Evolutionary conservation across 1,140 invertebrate species (phyloP).

Genomic region (Mamestra configurata): DNA sequence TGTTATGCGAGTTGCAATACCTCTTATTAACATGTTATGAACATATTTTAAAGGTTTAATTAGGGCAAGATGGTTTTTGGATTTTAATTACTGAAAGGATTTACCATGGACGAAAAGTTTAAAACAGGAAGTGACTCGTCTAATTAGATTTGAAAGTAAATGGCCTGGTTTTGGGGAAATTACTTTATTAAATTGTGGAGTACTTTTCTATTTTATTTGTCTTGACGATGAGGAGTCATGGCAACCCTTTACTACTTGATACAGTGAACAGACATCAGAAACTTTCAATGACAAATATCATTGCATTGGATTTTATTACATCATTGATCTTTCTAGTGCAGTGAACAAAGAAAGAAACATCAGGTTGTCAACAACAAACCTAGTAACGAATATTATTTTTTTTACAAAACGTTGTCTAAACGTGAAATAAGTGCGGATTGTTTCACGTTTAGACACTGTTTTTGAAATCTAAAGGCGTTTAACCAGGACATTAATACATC

Average conservation of each 20-base stretch:
- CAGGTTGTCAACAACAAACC: too few relatives aligned
- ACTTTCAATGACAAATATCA: too few relatives aligned
- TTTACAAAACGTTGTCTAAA: too few relatives aligned
- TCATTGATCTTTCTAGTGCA: too few relatives aligned
- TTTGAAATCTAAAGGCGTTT: background rate
- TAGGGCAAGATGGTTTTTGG: background rate
- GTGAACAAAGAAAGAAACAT: too few relatives aligned
- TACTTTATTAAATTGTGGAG: background rate
- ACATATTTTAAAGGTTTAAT: constrained; percentile 7
- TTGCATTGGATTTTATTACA: too few relatives aligned
- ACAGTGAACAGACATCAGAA: too few relatives aligned
- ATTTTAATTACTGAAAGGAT: constrained; percentile 12
- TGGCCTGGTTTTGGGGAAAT: background rate
- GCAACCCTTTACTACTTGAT: too few relatives aligned
- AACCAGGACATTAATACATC: constrained; percentile 5
- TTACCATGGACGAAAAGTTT: background rate
- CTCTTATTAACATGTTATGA: constrained; percentile 30
- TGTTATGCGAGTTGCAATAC: constrained; percentile 36
- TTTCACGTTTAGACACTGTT: background rate
- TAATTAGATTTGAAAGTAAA: background rate
- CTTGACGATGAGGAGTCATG: background rate
- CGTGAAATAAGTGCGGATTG: too few relatives aligned
- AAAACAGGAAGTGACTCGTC: background rate
- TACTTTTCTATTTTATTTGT: background rate
- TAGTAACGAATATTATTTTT: too few relatives aligned